These are phyloP conservation scores for Tetropium fuscum DNA, from an alignment of 2,888 invertebrate species.

Conservation along the genomic window DNA sequence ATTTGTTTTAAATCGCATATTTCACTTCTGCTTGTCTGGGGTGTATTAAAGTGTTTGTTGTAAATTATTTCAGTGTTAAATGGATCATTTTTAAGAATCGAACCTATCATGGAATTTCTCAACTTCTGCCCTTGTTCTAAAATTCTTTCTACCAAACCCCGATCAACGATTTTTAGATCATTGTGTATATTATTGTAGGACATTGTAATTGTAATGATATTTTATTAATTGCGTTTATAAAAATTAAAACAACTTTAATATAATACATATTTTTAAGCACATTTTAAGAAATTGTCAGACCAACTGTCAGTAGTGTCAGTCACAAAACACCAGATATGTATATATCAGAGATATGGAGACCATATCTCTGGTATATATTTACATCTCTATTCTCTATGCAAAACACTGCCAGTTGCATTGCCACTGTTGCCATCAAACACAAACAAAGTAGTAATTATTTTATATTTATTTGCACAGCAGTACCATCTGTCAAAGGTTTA, in stretches of 20 bases:
- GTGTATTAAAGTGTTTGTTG: conserved; percentile 44
- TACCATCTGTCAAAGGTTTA: too few relatives aligned
- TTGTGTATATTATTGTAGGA: conserved; percentile 5
- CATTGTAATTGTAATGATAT: background rate
- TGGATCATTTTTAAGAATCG: conserved; percentile 63
- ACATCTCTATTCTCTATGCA: too few relatives aligned
- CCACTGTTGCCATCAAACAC: too few relatives aligned
- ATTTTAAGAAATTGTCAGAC: too few relatives aligned
- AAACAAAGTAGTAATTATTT: too few relatives aligned
- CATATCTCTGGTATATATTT: too few relatives aligned
- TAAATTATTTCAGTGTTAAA: conserved; percentile 53
- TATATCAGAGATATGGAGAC: too few relatives aligned
- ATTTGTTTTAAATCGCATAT: conserved; percentile 1
- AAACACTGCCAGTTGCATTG: too few relatives aligned
- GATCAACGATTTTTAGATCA: conserved; percentile 33
- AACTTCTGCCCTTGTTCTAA: conserved; percentile 60
- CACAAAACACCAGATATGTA: too few relatives aligned
- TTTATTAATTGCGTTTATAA: background rate
- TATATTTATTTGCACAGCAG: too few relatives aligned
- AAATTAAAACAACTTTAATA: background rate
- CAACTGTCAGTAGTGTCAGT: too few relatives aligned
- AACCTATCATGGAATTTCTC: conserved; percentile 62
- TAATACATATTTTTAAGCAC: too few relatives aligned
- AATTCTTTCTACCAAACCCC: conserved; percentile 49
- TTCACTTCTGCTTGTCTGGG: conserved; percentile 27